Evolutionary conservation across 2,113 vertebrate species (phyloP), one percentile per base, ranked within the genome.

Genomic region (Choloepus hoffmanni): DNA sequence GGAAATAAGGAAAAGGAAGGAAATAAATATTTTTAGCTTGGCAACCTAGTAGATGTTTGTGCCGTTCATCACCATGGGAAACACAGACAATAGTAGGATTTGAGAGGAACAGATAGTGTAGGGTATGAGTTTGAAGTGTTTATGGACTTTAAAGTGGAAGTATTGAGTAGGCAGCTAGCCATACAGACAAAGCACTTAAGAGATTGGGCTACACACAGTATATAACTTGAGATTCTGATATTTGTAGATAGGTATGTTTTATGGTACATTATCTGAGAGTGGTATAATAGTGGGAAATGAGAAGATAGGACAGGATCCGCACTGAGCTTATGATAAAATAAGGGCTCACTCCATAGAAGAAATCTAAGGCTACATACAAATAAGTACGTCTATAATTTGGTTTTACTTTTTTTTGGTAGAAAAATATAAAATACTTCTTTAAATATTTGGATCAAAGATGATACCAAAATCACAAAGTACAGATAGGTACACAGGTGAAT

Each of bases 381-480:
- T 55, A 73, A 92, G 16, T 88, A 63, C 63, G 58, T 60, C 58
- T 63, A 74, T 24, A 74, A n/a, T 83, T 86, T 43, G 36, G 19
- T 73, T 81, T 85, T 43, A 60, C 33, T 19, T 63, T 89, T 45
- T 83, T 53, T 83, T 94, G n/a, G 82, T 68, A 68, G 16, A 89
- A 85, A 94, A 89, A 53, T 43, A 26, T 36, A 65, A 86, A 74
- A 67, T 11, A n/a, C 21, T 78, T 84, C 19, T 85, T 87, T 48
- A 33, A 11, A 82, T 67, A 84, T 53, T 33, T 84, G 78, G 6
- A 63, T 92, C 33, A 84, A 53, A 63, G 24, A 50, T 58, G 63
- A 85, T 13, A 92, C 36, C 10, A 70, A 74, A 85, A 78, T 90
- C 65, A 89, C 55, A 74, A 79, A 90, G 62, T 65, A 73, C 53